Percentiles rank a stretch among this genome's conserved stretches.
phyloP scores from a whole-genome alignment of 2,888 invertebrate genomes.

The Pasiphila rectangulata region DNA sequence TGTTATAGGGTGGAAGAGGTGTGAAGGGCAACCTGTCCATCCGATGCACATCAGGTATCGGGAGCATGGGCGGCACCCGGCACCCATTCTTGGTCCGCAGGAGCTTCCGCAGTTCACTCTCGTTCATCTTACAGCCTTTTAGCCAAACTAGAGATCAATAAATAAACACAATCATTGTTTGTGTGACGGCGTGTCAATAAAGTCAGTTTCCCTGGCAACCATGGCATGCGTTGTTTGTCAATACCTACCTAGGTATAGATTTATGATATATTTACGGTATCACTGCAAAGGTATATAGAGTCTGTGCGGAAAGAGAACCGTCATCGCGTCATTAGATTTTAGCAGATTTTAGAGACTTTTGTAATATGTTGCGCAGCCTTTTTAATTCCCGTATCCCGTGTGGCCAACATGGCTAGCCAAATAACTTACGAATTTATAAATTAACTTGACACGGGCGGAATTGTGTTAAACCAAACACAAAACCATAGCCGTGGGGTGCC shows the following conservation, averaged over 20 bases:
- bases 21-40: conserved; percentile 66
- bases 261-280: too few species aligned
- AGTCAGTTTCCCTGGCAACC: conserved; percentile 3
- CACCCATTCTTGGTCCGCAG: conserved; percentile 72
- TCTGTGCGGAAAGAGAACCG: too few species aligned
- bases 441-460: too few species aligned
- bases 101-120: conserved; percentile 66
- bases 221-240: conserved; percentile 11
- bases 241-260: not conserved
- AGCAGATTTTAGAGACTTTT: too few species aligned
- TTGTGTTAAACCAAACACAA: too few species aligned
- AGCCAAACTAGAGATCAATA: conserved; percentile 23
- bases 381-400: too few species aligned
- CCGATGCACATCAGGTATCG: conserved; percentile 61
- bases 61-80: conserved; percentile 61
- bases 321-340: too few species aligned
- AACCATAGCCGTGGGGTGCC: too few species aligned
- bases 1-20: conserved; percentile 66
- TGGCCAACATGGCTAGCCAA: too few species aligned
- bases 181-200: conserved; percentile 9
- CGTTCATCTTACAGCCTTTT: conserved; percentile 53
- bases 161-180: conserved; percentile 24
- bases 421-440: too few species aligned
- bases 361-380: too few species aligned
- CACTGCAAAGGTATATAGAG: too few species aligned